Evolutionary conservation across 1,140 invertebrate genomes (phyloP).

Genomic region (Temnothorax longispinosus): DNA sequence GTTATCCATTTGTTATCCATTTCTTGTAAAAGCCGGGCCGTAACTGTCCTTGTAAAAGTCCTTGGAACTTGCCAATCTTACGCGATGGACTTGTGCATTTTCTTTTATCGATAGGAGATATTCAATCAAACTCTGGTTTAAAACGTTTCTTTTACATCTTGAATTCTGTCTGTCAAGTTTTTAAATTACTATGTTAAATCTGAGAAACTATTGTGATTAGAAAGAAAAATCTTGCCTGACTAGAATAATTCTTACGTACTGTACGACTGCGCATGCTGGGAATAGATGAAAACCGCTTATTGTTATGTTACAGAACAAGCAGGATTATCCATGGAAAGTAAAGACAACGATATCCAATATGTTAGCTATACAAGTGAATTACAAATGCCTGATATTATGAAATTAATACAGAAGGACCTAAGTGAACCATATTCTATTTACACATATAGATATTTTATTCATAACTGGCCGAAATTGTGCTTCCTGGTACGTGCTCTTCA

Average conservation of each 20-base stretch:
- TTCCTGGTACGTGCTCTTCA: constrained; percentile 92
- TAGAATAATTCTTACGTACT: background rate
- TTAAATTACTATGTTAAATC: background rate
- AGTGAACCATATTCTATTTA: constrained; percentile 99
- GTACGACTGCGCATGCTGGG: background rate
- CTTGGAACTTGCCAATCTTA: background rate
- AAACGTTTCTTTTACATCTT: background rate
- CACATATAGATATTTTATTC: constrained; percentile 99
- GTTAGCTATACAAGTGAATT: constrained; percentile 95
- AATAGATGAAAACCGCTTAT: background rate
- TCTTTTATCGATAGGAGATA: background rate
- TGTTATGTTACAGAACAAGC: constrained; percentile 73
- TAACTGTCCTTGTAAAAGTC: too few species aligned
- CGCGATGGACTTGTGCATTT: background rate
- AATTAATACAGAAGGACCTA: constrained; percentile 99
- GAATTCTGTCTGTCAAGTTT: background rate
- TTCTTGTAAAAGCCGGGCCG: background rate
- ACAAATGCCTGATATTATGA: constrained; percentile 98
- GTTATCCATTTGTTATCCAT: background rate
- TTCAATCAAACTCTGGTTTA: background rate
- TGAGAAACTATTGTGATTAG: background rate
- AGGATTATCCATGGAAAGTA: constrained; percentile 76
- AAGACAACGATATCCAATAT: constrained; percentile 84
- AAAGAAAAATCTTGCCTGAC: background rate
- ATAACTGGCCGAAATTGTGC: constrained; percentile 99